These are phyloP conservation scores for Chaetorhynchus papuensis DNA, from an alignment of 2,113 vertebrate species.

Conservation along the genomic window DNA sequence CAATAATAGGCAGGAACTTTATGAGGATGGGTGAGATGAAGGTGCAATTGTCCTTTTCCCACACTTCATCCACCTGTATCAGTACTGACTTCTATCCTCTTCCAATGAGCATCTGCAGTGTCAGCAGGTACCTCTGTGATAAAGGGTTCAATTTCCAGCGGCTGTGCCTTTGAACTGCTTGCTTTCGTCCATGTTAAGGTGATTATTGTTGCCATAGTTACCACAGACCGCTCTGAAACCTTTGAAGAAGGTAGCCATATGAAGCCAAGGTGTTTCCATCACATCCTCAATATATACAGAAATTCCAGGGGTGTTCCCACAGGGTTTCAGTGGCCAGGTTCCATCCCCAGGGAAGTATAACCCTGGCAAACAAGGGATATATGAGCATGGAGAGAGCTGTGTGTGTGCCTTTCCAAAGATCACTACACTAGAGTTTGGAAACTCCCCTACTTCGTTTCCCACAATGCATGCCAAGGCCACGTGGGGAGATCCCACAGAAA, in stretches of 20 bases:
- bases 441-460: not conserved
- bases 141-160: not conserved
- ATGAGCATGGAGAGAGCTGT: not conserved
- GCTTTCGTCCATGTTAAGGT: not conserved
- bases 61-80: not conserved
- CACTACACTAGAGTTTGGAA: not conserved
- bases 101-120: not conserved
- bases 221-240: not conserved
- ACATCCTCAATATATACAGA: not conserved
- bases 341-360: not conserved
- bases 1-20: not conserved
- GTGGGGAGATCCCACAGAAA: not conserved
- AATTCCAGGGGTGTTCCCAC: not conserved
- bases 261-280: not conserved
- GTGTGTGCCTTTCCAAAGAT: not conserved
- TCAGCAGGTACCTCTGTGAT: not conserved
- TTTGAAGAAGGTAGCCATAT: not conserved
- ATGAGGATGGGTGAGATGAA: not conserved
- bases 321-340: not conserved
- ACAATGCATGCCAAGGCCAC: fast-evolving
- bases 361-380: not conserved
- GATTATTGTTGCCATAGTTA: not conserved
- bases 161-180: not conserved
- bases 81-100: not conserved
- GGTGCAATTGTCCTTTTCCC: not conserved